Conservation (phyloP, 2,113 vertebrate genomes). For the Dipodomys spectabilis region DNA sequence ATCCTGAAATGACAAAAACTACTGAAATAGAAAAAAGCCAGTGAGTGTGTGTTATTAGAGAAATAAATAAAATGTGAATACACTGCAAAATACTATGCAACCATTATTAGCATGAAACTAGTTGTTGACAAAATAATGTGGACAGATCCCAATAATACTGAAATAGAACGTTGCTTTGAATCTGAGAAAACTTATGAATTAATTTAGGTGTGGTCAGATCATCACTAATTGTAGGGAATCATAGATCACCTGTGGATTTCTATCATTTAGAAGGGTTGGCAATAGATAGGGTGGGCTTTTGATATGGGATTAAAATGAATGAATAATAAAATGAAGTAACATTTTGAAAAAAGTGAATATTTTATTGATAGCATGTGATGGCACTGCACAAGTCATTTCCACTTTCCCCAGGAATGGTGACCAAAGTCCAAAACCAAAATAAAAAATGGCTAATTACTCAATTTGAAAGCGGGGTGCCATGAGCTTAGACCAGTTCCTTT, state of each 20-base stretch:
- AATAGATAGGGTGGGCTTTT: not conserved
- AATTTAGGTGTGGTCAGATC: not conserved
- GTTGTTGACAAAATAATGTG: not conserved
- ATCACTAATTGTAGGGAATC: not conserved
- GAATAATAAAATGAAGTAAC: not conserved
- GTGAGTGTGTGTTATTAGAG: not conserved
- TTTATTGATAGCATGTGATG: not conserved
- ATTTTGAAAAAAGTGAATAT: not conserved
- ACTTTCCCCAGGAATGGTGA: not conserved
- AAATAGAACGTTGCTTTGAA: not conserved
- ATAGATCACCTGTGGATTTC: not conserved
- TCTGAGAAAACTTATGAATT: not conserved
- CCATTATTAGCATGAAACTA: not conserved
- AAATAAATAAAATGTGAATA: not conserved
- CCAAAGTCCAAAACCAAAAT: not conserved
- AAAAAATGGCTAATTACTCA: not conserved
- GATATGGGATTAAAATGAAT: not conserved
- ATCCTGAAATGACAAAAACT: not conserved
- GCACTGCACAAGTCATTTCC: not conserved
- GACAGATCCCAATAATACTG: not conserved
- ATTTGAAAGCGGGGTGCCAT: not conserved
- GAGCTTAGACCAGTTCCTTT: not conserved
- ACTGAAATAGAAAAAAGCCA: not conserved
- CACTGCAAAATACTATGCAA: not conserved
- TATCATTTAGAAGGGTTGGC: not conserved